Base-by-base conservation (phyloP, 2,888 invertebrate species). In the Mythimna vitellina region DNA sequence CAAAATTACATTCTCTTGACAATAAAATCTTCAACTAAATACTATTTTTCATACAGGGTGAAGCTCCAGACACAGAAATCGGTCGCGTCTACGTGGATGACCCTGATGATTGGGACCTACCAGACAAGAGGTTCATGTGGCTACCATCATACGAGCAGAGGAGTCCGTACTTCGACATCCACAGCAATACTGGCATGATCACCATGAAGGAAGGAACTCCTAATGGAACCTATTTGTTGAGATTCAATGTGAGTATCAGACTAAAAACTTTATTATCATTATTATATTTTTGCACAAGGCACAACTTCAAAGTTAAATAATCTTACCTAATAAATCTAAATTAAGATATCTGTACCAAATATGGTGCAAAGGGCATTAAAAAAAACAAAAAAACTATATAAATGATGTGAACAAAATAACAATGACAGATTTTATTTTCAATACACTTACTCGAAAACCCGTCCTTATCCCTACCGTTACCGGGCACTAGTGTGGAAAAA, bases 51-150 rank as follows among this genome's bases (percentile, higher is more conserved):
- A 70, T 46, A 5, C 92, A 97, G 96, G 98, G 98, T 76, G 97
- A 98, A 85, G 97, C 97, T 0, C 98, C 98, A 0, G 97, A 98
- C 80, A 98, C 98, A 0, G 97, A 98, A 82, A 99, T 99, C 73
- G 99, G 99, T 0, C 97, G 98, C 0, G 99, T 99, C 0, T 99
- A 98, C 94, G 99, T 99, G 0, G 97, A 98, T 58, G 99, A 99
- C 93, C 97, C 97, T 0, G 99, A 99, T 89, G 99, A 99, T 91
- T 99, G 99, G 99, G 99, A 99, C 93, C 94, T 99, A 64, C 97
- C 97, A 0, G 99, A 99, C 93, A 99, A 99, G 94, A 94, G 96
- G 20, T 99, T 99, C 91, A 96, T 96, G 78, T 98, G 98, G 98
- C 94, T 96, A 4, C 95, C 96, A 0, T 94, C 95, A 0, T 93